These are phyloP conservation scores for Drosophila parthenogenetica DNA, from an alignment of 2,888 invertebrate species.

Conservation along the genomic window DNA sequence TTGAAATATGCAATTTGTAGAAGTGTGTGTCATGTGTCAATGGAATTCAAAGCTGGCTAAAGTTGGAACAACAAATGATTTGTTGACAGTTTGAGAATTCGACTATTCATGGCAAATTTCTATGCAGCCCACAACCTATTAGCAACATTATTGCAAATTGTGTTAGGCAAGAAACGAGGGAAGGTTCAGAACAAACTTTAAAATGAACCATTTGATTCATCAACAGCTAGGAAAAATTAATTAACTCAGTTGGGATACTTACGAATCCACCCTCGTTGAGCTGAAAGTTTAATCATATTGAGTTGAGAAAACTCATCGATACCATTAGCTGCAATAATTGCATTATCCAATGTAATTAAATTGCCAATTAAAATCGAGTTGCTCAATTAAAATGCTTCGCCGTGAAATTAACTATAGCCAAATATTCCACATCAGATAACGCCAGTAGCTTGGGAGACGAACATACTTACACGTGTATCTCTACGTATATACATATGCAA, in stretches of 20 bases:
- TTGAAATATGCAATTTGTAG: conserved; percentile 8
- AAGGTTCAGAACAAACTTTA: neutral
- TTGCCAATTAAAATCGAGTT: conserved; percentile 49
- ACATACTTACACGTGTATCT: too few relatives aligned
- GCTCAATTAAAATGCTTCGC: conserved; percentile 45
- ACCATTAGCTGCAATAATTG: conserved; percentile 50
- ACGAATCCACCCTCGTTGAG: too few relatives aligned
- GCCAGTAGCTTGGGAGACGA: conserved; percentile 2
- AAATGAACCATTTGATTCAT: neutral
- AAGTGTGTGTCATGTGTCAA: conserved; percentile 7
- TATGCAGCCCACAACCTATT: conserved; percentile 15
- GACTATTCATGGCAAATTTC: conserved; percentile 25
- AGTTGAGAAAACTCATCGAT: conserved; percentile 11
- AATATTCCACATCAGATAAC: conserved; percentile 32
- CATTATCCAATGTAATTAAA: conserved; percentile 62
- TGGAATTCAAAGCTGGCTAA: neutral
- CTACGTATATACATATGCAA: conserved; percentile 28
- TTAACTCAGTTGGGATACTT: neutral
- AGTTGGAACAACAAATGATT: conserved; percentile 19
- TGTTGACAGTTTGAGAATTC: conserved; percentile 31
- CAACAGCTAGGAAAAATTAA: too few relatives aligned
- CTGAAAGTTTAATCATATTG: conserved; percentile 1
- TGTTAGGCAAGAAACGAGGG: neutral
- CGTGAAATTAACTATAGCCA: conserved; percentile 26
- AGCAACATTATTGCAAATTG: conserved; percentile 11